These are phyloP conservation scores for Heliconius sara DNA, from an alignment of 2,888 invertebrate genomes.

Conservation along the genomic window DNA sequence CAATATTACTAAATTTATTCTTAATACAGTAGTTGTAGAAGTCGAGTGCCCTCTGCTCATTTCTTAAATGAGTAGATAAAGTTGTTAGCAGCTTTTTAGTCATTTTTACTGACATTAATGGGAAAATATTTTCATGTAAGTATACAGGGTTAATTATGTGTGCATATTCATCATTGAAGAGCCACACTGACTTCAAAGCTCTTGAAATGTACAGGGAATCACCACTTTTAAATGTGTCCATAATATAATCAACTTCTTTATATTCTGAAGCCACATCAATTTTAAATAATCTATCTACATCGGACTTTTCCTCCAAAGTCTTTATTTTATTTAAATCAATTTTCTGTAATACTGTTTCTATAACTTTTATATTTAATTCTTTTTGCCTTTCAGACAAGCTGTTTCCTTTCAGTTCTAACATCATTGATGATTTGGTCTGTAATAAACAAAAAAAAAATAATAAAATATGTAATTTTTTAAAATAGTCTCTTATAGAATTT, in stretches of 20 bases:
- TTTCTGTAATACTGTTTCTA: slow-evolving; percentile 41
- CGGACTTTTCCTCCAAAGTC: slow-evolving; percentile 53
- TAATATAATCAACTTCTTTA: slow-evolving; percentile 61
- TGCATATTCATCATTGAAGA: slow-evolving; percentile 58
- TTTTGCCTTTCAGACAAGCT: slow-evolving; percentile 49
- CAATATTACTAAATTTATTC: slow-evolving; percentile 52
- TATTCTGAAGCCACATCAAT: slow-evolving; percentile 68
- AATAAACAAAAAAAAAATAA: not conserved
- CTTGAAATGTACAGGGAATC: slow-evolving; percentile 63
- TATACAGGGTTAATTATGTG: slow-evolving; percentile 59
- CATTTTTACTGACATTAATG: slow-evolving; percentile 68
- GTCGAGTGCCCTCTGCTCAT: slow-evolving; percentile 53
- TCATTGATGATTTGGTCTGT: slow-evolving; percentile 17
- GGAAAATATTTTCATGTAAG: slow-evolving; percentile 62
- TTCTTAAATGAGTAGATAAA: slow-evolving; percentile 55
- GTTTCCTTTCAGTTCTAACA: slow-evolving; percentile 46
- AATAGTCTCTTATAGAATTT: too few relatives aligned
- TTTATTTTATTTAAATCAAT: slow-evolving; percentile 54
- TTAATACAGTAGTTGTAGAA: slow-evolving; percentile 63
- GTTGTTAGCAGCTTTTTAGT: slow-evolving; percentile 60
- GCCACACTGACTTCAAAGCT: slow-evolving; percentile 64
- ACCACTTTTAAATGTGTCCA: slow-evolving; percentile 63
- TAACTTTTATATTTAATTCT: slow-evolving; percentile 48
- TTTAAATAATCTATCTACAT: slow-evolving; percentile 65
- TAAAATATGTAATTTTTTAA: not conserved